phyloP scores from a whole-genome alignment of 2,113 vertebrate genomes.

The Cacatua alba region DNA sequence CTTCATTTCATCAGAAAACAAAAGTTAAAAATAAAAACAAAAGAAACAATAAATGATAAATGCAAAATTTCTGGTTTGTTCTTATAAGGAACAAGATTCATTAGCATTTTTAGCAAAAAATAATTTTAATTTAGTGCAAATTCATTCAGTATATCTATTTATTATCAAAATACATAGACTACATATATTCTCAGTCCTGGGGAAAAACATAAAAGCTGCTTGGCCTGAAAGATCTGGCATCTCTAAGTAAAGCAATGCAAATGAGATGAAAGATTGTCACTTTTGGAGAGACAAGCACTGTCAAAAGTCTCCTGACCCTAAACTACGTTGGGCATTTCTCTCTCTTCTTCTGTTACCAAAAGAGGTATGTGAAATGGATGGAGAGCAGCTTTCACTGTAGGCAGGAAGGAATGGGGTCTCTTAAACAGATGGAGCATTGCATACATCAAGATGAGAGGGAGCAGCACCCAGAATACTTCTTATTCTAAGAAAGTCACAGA shows the following conservation, averaged over 20 bases:
- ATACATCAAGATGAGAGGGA: rapidly evolving
- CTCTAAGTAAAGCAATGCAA: neutral
- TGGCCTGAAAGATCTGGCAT: neutral
- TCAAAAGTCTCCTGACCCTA: neutral
- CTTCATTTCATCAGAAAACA: neutral
- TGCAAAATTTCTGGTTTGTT: neutral
- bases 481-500: neutral
- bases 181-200: neutral
- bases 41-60: neutral
- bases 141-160: neutral
- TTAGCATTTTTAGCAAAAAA: neutral
- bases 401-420: neutral
- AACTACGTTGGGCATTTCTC: neutral
- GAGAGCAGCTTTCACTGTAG: too few relatives aligned
- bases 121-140: neutral
- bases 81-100: neutral
- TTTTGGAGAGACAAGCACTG: neutral
- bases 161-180: neutral
- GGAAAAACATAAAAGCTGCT: neutral
- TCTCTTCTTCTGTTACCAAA: neutral
- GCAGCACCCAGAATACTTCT: neutral
- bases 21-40: neutral
- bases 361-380: neutral
- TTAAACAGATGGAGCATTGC: neutral
- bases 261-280: neutral